These are phyloP conservation scores for Tethea ocularis DNA, from an alignment of 2,888 invertebrate genomes.

Conservation along the genomic window DNA sequence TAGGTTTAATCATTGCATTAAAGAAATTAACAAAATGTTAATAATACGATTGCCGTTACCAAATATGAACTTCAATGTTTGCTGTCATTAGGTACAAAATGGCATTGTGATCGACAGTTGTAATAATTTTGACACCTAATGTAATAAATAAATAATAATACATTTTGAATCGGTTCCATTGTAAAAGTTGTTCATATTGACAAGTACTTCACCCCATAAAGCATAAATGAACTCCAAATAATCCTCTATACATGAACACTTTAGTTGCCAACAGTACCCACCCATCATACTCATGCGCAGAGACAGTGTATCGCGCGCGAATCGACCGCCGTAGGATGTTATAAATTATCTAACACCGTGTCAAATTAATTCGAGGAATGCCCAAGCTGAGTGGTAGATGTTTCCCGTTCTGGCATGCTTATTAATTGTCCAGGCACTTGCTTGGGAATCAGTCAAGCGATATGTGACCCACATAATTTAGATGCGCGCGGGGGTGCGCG, in stretches of 20 bases:
- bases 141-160: no score
- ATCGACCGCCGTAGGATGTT: slow-evolving; percentile 75
- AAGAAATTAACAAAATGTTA: no score
- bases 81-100: no score
- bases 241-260: slow-evolving; percentile 24
- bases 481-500: slow-evolving; percentile 15
- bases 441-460: slow-evolving; percentile 67
- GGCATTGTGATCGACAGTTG: no score
- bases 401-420: slow-evolving; percentile 65
- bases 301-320: slow-evolving; percentile 51
- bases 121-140: no score
- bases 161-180: no score
- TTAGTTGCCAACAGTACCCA: slow-evolving; percentile 36
- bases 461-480: slow-evolving; percentile 37
- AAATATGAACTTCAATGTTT: no score
- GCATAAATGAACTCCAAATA: no score
- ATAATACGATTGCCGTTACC: no score
- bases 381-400: slow-evolving; percentile 63
- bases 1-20: neutral
- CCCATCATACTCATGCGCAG: slow-evolving; percentile 24
- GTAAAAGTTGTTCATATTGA: no score
- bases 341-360: slow-evolving; percentile 82
- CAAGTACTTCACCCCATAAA: no score
- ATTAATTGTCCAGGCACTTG: slow-evolving; percentile 79
- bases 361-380: slow-evolving; percentile 83